These are phyloP conservation scores for Charadrius vociferus DNA, from an alignment of 2,113 vertebrate genomes.

Conservation along the genomic window DNA sequence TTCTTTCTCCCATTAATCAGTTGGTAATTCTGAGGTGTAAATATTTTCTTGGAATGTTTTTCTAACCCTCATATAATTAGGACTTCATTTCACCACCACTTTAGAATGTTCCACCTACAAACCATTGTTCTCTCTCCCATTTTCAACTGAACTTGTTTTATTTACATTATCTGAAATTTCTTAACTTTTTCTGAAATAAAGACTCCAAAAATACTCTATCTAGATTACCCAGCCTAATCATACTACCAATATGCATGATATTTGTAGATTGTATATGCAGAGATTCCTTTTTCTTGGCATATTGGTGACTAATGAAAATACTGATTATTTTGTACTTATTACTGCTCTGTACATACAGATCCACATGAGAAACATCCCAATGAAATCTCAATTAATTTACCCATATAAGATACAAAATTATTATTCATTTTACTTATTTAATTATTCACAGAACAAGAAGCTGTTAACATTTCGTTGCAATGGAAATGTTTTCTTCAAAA, in stretches of 20 bases:
- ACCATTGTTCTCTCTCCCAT: rapidly evolving
- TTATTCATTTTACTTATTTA: background rate
- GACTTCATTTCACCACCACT: background rate
- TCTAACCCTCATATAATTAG: background rate
- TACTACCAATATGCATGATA: background rate
- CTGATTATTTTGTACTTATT: background rate
- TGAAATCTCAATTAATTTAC: background rate
- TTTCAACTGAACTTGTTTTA: background rate
- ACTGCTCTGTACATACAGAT: background rate
- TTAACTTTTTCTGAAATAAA: background rate
- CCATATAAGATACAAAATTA: background rate
- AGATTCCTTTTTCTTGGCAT: background rate
- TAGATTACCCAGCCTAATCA: background rate
- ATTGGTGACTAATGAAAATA: background rate
- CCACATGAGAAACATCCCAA: background rate
- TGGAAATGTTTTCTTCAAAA: background rate
- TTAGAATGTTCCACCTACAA: background rate
- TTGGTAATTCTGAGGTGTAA: background rate
- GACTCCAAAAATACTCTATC: background rate
- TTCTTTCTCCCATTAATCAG: background rate
- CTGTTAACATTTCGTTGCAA: background rate
- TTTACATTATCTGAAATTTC: background rate
- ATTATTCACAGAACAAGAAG: background rate
- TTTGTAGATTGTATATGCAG: background rate
- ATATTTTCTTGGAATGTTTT: background rate